Base-by-base conservation (phyloP, 1,140 invertebrate genomes). In the Zelostemma sp. region DNA sequence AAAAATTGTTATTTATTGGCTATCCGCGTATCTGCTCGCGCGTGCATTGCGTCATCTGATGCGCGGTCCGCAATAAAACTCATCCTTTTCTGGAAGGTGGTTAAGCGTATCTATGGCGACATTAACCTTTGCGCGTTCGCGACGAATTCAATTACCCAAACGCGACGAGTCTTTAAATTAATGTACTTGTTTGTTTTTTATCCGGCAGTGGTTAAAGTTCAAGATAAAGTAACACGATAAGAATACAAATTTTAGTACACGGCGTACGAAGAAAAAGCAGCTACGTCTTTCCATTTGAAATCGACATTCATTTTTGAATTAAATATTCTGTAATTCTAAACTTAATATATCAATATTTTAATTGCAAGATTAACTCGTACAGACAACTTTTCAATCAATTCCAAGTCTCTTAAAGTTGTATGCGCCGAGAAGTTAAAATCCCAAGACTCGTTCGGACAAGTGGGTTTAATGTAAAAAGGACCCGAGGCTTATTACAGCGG, bases 1-100 rank as follows among this genome's bases (percentile, higher is more conserved):
- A 43, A 43, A 43, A 43, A 43, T 43, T 18, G 14, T 43, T 17
- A 43, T 43, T 43, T 43, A 43, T 43, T 43, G 17, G 41, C 41
- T 6, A 18, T 18, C 41, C 14, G 14, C 41, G 41, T 16, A 18
- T 18, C 41, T 16, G 9, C 35, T 11, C 9, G 12, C 41, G 41
- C 41, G 41, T 43, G 41, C 16, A 17, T 43, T 43, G 41, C 41
- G 41, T 43, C 41, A 43, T 12, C 17, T 4, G 14, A 40, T 40
- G 35, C 35, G 11, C 11, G 3, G 12, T 12, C 15, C 4, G n/a
- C 12, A 43, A 43, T 43, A 43, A 43, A 43, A 43, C 14, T 5
- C 41, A 16, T 4, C 41, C 41, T 38, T 43, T 43, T 43, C 41
- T 17, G 41, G 41, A 43, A 43, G 14, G 17, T 16, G 6, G 41